Conservation (phyloP, 2,888 invertebrate genomes). For the Bombylius major region DNA sequence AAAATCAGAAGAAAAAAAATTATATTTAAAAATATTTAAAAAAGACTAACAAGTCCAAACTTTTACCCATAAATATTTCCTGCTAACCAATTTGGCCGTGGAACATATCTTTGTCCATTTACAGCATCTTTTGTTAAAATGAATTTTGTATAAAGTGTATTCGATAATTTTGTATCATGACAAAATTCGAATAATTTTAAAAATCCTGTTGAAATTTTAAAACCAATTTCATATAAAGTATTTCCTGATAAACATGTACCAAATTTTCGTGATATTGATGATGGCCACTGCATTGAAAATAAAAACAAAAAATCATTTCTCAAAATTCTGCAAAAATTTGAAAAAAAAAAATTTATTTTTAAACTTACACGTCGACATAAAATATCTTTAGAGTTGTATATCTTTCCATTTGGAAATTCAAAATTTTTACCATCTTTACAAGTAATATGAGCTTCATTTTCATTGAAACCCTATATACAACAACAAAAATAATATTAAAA, state of each 20-base stretch:
- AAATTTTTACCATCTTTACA: slow-evolving; percentile 13
- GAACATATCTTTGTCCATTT: slow-evolving; percentile 18
- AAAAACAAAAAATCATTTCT: neutral
- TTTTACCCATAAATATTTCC: slow-evolving; percentile 15
- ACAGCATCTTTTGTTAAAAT: slow-evolving; percentile 17
- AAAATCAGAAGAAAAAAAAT: neutral
- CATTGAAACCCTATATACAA: too few relatives aligned
- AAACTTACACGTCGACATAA: slow-evolving; percentile 14
- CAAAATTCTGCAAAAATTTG: neutral
- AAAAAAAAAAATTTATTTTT: neutral
- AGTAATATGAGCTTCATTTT: too few relatives aligned
- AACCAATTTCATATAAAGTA: slow-evolving; percentile 21
- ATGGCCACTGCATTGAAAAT: slow-evolving; percentile 7
- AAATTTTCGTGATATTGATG: slow-evolving; percentile 11
- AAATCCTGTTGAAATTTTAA: slow-evolving; percentile 17
- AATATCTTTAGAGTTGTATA: slow-evolving; percentile 16
- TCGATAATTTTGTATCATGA: slow-evolving; percentile 18
- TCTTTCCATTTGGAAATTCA: slow-evolving; percentile 7
- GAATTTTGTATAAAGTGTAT: slow-evolving; percentile 22
- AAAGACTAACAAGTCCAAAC: neutral
- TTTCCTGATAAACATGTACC: slow-evolving; percentile 14
- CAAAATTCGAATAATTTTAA: slow-evolving; percentile 24
- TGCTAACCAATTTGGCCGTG: slow-evolving; percentile 19
- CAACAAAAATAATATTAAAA: too few relatives aligned
- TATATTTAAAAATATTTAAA: neutral